A percentile compares a stretch with the other conserved stretches of the same genome.
Evolutionary conservation across 2,888 invertebrate genomes (phyloP).

Genomic region (Pantelozetes paolii): DNA sequence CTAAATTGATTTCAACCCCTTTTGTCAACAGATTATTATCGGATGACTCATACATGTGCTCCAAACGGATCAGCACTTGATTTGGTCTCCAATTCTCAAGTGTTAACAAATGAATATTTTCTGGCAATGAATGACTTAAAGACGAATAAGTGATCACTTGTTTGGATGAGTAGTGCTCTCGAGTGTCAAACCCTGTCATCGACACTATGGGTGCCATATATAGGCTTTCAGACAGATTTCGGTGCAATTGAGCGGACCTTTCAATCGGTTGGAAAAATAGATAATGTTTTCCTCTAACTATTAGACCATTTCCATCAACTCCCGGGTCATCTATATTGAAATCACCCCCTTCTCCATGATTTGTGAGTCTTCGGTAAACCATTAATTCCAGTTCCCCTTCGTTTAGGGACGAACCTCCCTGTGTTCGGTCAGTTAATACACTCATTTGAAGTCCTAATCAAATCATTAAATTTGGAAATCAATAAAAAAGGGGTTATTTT

Average conservation of each 20-base stretch:
- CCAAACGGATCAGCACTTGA: constrained; percentile 44
- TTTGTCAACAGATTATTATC: constrained; percentile 42
- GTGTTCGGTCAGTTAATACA: constrained; percentile 69
- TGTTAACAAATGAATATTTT: constrained; percentile 46
- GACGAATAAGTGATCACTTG: neutral
- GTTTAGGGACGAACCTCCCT: constrained; percentile 71
- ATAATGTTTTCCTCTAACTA: constrained; percentile 61
- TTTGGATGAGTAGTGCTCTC: neutral
- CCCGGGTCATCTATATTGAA: constrained; percentile 79
- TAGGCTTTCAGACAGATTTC: constrained; percentile 41
- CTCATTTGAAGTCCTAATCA: constrained; percentile 52
- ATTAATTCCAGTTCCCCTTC: constrained; percentile 75
- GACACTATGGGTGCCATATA: constrained; percentile 44
- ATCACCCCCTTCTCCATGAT: constrained; percentile 86
- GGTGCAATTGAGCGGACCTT: constrained; percentile 37
- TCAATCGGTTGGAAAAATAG: constrained; percentile 42
- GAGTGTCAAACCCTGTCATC: constrained; percentile 38
- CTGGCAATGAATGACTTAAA: constrained; percentile 42
- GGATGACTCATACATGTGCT: constrained; percentile 44
- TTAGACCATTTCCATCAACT: constrained; percentile 64
- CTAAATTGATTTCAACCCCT: constrained; percentile 42
- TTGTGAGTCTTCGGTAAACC: constrained; percentile 75
- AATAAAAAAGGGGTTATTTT: neutral
- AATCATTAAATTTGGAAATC: neutral
- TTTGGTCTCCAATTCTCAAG: constrained; percentile 44